These are phyloP conservation scores for Illadopsis cleaveri DNA, from an alignment of 2,113 vertebrate species.

Conservation along the genomic window DNA sequence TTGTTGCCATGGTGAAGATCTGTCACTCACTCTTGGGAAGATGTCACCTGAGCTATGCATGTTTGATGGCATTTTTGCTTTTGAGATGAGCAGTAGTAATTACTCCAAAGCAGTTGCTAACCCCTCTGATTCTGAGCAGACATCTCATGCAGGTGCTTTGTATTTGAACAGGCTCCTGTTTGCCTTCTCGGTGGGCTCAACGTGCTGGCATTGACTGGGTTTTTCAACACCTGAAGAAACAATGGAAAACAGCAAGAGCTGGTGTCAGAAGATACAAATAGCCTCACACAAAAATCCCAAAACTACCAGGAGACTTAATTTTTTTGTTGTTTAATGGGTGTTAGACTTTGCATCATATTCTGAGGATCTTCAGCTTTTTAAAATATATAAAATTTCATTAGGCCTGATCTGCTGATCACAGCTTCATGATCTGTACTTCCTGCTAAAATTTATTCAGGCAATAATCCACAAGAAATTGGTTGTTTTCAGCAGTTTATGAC, in stretches of 20 bases:
- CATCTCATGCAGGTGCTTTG: not conserved
- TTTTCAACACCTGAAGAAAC: not conserved
- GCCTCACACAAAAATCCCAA: not conserved
- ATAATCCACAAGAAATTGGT: slow-evolving; percentile 78
- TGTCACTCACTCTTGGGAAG: slow-evolving; percentile 68
- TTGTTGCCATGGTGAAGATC: slow-evolving; percentile 75
- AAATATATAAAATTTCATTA: slow-evolving; percentile 1
- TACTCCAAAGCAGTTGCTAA: not conserved
- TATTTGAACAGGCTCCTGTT: not conserved
- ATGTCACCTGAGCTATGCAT: slow-evolving; percentile 33
- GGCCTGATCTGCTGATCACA: slow-evolving; percentile 50
- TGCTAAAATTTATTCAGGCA: slow-evolving; percentile 75
- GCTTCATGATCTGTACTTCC: slow-evolving; percentile 65
- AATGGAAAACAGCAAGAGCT: not conserved
- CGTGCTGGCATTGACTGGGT: rapidly evolving
- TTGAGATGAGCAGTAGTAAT: slow-evolving; percentile 38
- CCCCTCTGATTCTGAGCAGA: not conserved
- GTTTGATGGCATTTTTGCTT: slow-evolving; percentile 56
- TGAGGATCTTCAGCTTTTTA: not conserved
- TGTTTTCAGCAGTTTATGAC: slow-evolving; percentile 79
- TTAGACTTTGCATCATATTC: not conserved
- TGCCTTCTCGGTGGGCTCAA: not conserved
- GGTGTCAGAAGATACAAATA: not conserved
- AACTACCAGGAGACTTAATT: not conserved
- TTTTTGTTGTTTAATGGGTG: not conserved